These are phyloP conservation scores for Dufourea novaeangliae DNA, from an alignment of 1,140 invertebrate genomes.

Conservation along the genomic window DNA sequence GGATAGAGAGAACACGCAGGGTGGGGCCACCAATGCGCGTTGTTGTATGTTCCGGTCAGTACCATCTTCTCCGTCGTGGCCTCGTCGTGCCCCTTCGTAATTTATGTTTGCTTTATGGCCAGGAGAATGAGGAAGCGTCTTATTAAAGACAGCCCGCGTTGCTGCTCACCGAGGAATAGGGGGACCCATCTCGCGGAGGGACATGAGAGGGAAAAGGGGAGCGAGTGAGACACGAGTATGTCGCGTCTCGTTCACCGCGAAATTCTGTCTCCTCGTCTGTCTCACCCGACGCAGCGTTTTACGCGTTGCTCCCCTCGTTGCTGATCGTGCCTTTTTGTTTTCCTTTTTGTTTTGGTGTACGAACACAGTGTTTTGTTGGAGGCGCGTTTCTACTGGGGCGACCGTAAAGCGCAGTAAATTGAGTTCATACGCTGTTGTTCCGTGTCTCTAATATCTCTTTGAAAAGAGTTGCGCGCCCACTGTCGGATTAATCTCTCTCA, in stretches of 20 bases:
- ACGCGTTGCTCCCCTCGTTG: not conserved
- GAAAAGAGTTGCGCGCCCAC: not conserved
- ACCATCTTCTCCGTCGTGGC: slow-evolving; percentile 54
- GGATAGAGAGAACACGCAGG: slow-evolving; percentile 47
- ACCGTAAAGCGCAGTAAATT: slow-evolving; percentile 23
- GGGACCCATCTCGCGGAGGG: slow-evolving; percentile 10
- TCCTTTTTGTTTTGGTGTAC: too few species aligned
- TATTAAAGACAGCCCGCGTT: slow-evolving; percentile 73
- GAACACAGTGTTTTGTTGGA: slow-evolving; percentile 1
- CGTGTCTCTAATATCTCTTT: not conserved
- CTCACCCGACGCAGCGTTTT: slow-evolving; percentile 1
- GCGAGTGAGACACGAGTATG: not conserved
- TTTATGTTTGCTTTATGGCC: slow-evolving; percentile 77
- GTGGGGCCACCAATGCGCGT: slow-evolving; percentile 55
- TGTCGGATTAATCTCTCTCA: not conserved
- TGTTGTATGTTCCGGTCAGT: slow-evolving; percentile 66
- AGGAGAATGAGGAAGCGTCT: slow-evolving; percentile 77
- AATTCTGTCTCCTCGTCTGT: not conserved
- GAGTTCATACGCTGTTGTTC: not conserved
- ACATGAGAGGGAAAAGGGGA: not conserved
- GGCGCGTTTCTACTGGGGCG: slow-evolving; percentile 27
- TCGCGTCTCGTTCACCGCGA: not conserved
- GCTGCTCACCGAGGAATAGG: slow-evolving; percentile 54
- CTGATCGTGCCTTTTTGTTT: slow-evolving; percentile 9
- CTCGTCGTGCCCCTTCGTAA: slow-evolving; percentile 70